Conservation (phyloP, 2,888 invertebrate species). For the Metellina segmentata region DNA sequence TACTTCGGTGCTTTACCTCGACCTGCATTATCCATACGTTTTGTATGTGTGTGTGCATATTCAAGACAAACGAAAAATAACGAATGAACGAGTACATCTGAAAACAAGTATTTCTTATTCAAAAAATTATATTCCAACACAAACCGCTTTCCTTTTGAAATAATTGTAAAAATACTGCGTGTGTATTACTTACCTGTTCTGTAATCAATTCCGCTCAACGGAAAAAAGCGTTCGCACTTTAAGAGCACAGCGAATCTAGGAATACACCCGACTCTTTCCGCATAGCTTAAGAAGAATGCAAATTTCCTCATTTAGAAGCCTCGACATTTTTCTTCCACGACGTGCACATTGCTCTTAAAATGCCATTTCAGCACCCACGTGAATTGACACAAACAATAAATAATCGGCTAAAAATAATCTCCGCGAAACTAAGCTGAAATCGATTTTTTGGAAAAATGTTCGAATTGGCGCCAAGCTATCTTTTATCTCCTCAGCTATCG, state of each 20-base stretch:
- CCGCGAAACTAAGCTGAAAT: slow-evolving; percentile 47
- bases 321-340: not conserved
- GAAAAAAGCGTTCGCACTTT: no score
- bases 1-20: no score
- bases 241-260: no score
- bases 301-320: not conserved
- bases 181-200: no score
- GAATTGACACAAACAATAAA: slow-evolving; percentile 67
- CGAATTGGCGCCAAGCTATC: slow-evolving; percentile 65
- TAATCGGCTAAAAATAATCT: slow-evolving; percentile 70
- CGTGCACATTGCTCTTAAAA: slow-evolving; percentile 27
- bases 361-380: slow-evolving; percentile 39
- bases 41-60: no score
- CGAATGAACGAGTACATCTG: no score
- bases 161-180: no score
- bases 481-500: slow-evolving; percentile 64
- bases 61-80: no score
- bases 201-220: no score
- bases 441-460: slow-evolving; percentile 67
- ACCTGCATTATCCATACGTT: no score
- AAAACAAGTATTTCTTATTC: not conserved
- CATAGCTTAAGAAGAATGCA: not conserved
- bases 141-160: not conserved
- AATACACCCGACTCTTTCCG: no score
- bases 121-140: not conserved